Base-by-base conservation (phyloP, 2,888 invertebrate species). In the Drosophila suboccidentalis region DNA sequence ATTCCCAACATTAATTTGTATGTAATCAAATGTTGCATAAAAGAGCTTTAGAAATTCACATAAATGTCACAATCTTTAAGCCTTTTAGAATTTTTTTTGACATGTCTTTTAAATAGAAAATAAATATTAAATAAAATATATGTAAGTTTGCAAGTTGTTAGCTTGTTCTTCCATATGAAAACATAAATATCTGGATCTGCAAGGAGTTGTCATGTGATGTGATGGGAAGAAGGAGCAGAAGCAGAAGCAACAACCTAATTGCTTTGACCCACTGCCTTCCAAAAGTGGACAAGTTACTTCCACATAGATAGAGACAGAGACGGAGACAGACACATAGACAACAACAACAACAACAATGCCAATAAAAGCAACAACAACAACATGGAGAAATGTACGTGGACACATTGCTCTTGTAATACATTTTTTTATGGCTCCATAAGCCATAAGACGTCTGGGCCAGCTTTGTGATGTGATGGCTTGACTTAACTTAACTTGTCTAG, bases 231-330 rank as follows among this genome's bases (percentile, higher is more conserved):
- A 50, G 15, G 2, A 49, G 39, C 10, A 10, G 36, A 11, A 57
- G 51, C 39, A 32, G 50, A 6, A 26, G 53, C 41, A 15, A 47
- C 66, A 78, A 78, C 75, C 80, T 88, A 88, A 88, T 82, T 86
- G 83, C 80, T 82, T 70, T 82, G 82, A 88, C 82, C 82, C 66
- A 82, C 61, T 85, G 63, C 46, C 64, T 64, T 13, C 67, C 59
- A 61, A 63, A 75, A 57, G 79, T 54, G 60, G 75, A 58, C 75
- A 76, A 78, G 75, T 79, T 47, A 59, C 64, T 75, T 74, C 71
- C 43, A 55, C 17, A 50, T 58, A 61, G 59, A 26, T 6, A 26
- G 26, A 6, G 26, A 26, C 6, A 6, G 26, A 26, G 26, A 8
- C 6, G 6, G 26, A 26, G 63, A 61, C 36, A 47, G 29, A 55